These are phyloP conservation scores for Thumatha senex DNA, from an alignment of 2,888 invertebrate species.

Conservation along the genomic window DNA sequence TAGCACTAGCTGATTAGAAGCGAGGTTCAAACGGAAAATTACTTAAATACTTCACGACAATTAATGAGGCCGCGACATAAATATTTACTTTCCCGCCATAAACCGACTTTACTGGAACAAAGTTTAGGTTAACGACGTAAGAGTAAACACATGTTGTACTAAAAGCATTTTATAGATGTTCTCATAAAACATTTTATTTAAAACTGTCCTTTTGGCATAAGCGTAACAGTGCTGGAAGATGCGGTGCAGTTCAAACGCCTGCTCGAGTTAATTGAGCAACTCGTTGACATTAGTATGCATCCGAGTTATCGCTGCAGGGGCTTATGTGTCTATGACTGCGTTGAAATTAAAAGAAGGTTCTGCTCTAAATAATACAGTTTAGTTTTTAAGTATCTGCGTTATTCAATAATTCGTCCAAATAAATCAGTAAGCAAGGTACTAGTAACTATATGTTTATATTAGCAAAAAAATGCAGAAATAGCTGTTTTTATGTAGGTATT, in stretches of 20 bases:
- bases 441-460: too few species aligned
- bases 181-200: constrained; percentile 51
- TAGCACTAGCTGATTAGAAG: constrained; percentile 71
- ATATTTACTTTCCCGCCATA: constrained; percentile 57
- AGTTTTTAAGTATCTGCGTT: too few species aligned
- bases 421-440: too few species aligned
- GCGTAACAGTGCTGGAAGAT: constrained; percentile 30
- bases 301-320: constrained; percentile 31
- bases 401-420: too few species aligned
- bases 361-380: neutral
- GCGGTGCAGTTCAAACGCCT: constrained; percentile 49
- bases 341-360: neutral
- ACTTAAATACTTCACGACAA: constrained; percentile 67
- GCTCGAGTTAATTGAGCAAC: constrained; percentile 53
- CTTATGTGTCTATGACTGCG: constrained; percentile 6
- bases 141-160: constrained; percentile 67
- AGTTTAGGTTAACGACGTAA: constrained; percentile 66
- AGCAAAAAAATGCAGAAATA: too few species aligned
- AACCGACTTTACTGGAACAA: constrained; percentile 57
- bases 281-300: constrained; percentile 33
- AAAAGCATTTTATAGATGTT: constrained; percentile 62
- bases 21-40: constrained; percentile 67
- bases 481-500: too few species aligned
- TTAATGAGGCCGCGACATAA: constrained; percentile 46
- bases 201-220: constrained; percentile 43